Evolutionary conservation across 2,888 invertebrate genomes (phyloP).

Genomic region (Nowickia ferox): DNA sequence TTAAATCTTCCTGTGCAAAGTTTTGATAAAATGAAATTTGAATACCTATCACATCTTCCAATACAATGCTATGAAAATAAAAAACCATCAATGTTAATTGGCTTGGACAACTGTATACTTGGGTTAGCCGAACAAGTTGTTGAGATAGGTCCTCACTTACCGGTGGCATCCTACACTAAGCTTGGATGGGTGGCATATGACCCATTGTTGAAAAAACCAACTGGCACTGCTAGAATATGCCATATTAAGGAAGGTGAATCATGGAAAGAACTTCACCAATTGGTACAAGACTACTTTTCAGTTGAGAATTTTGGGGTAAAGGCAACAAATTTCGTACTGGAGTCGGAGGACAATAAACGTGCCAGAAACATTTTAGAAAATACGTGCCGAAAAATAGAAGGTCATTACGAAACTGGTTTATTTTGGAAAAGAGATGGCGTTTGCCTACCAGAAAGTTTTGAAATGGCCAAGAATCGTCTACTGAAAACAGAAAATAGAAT

Average conservation of each 20-base stretch:
- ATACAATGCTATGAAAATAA: constrained; percentile 17
- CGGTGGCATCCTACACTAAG: constrained; percentile 41
- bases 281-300: constrained; percentile 49
- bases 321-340: too few relatives aligned
- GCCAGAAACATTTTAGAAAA: too few relatives aligned
- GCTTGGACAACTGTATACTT: constrained; percentile 25
- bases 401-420: too few relatives aligned
- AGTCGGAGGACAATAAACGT: too few relatives aligned
- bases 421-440: constrained; percentile 34
- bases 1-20: too few relatives aligned
- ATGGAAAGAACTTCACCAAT: constrained; percentile 5
- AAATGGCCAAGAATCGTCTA: constrained; percentile 66
- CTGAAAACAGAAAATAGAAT: constrained; percentile 59
- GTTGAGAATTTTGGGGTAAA: too few relatives aligned
- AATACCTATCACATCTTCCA: background rate
- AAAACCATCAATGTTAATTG: constrained; percentile 33
- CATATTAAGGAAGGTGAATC: constrained; percentile 34
- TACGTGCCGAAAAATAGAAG: too few relatives aligned
- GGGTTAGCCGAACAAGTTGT: constrained; percentile 3
- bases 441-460: constrained; percentile 24
- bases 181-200: constrained; percentile 60
- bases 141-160: constrained; percentile 22
- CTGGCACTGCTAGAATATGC: constrained; percentile 12
- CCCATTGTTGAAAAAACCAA: background rate
- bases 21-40: background rate